Evolutionary conservation across 2,113 vertebrate genomes (phyloP).

Genomic region (Reinhardtius hippoglossoides): DNA sequence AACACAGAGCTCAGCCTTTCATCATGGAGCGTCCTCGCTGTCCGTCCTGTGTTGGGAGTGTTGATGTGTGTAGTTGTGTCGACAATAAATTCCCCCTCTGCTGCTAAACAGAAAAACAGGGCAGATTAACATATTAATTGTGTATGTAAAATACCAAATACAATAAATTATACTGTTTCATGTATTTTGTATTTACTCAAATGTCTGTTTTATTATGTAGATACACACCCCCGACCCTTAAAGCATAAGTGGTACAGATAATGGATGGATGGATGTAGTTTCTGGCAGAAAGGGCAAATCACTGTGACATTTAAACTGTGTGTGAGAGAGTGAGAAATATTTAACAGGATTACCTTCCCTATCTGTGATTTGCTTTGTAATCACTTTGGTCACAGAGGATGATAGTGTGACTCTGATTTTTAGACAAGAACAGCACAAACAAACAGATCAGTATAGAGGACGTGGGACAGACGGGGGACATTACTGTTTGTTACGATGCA

Average conservation of each 20-base stretch:
- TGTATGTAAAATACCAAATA: neutral
- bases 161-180: neutral
- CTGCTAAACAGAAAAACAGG: slow-evolving; percentile 7
- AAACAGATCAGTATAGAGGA: slow-evolving; percentile 9
- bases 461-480: neutral
- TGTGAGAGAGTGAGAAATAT: slow-evolving; percentile 7
- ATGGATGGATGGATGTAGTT: neutral
- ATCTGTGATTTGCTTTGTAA: slow-evolving; percentile 27
- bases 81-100: neutral
- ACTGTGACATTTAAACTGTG: neutral
- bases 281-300: neutral
- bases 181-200: neutral
- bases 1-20: neutral
- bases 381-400: slow-evolving; percentile 47
- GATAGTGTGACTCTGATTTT: slow-evolving; percentile 22
- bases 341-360: slow-evolving; percentile 23
- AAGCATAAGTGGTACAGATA: neutral
- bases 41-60: neutral
- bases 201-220: neutral
- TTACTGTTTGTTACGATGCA: too few relatives aligned
- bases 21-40: neutral
- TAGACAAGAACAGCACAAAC: slow-evolving; percentile 4
- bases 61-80: neutral
- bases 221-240: too few relatives aligned
- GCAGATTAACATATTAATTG: neutral